Evolutionary conservation across 2,113 vertebrate genomes (phyloP).

Genomic region (Opisthocomus hoazin): DNA sequence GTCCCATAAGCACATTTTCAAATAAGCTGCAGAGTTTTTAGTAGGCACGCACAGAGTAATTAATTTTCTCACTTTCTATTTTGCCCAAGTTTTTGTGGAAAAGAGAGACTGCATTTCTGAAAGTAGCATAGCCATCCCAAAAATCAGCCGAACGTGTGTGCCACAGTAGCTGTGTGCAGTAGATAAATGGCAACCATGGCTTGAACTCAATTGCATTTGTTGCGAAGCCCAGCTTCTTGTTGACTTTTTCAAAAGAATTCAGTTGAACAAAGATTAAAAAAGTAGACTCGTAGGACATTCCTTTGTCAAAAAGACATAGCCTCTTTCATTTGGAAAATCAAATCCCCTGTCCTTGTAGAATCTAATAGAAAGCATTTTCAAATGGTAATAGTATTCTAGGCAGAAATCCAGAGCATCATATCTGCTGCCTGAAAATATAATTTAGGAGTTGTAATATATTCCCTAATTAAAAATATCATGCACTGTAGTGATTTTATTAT

Average conservation of each 20-base stretch:
- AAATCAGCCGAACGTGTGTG: not conserved
- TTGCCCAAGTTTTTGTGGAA: not conserved
- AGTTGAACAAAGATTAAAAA: not conserved
- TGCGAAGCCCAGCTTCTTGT: not conserved
- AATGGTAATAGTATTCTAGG: not conserved
- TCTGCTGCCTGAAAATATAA: not conserved
- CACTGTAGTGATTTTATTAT: not conserved
- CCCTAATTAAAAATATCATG: constrained; percentile 12
- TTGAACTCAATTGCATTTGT: not conserved
- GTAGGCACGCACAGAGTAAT: not conserved
- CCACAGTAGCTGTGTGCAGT: not conserved
- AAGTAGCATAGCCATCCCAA: not conserved
- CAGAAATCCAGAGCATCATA: not conserved
- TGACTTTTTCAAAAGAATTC: not conserved
- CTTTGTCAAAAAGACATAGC: not conserved
- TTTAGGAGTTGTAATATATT: not conserved
- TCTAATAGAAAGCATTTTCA: not conserved
- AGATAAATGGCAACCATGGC: not conserved
- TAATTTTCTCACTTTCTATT: not conserved
- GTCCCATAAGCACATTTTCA: not conserved
- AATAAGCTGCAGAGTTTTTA: not conserved
- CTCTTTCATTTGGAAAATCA: not conserved
- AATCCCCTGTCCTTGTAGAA: not conserved
- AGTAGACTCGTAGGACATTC: not conserved
- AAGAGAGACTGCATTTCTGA: not conserved